Evolutionary conservation across 1,140 invertebrate genomes (phyloP), one percentile per base, ranked within the genome.

Genomic region (Parapsyche elsis): DNA sequence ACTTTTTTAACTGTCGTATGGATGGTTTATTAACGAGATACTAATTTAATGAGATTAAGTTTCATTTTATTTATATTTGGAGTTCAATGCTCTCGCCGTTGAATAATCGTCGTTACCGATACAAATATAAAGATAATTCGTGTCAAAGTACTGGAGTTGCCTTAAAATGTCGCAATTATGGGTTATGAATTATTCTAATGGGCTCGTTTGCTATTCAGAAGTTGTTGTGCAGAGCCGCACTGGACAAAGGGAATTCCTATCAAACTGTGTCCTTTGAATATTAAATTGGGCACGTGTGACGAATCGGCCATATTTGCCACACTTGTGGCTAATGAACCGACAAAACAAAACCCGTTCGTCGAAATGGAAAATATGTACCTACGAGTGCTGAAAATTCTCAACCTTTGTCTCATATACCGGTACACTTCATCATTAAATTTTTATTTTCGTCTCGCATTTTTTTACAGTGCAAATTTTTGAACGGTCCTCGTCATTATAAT

Each of bases 191-290:
- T 30, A 59, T 59, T 57, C 16, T 57, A 75, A 75, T 57, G 21
- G 16, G 2, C 26, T 38, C 21, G 19, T 44, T 77, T 21, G 38
- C 7, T 64, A 77, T 77, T 77, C 75, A 77, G 9, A 38, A 14
- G 26, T 21, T 30, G 75, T 77, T 49, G 23, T n/a, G 14, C 21
- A 38, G 23, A 21, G n/a, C 38, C 45, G 73, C 4, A 2, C 4
- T n/a, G 57, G 59, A 77, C 75, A 77, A 77, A 77, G 75, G 44
- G 75, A 77, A 77, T 77, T 77, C 75, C 75, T 38, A 26, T 67
- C 30, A 26, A 61, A 64, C 9, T 7, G n/a, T 44, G 9, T 64
- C 21, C 75, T 64, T 44, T 77, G 75, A 59, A 77, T 77, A 77
- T 77, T 77, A 64, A 77, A 57, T 64, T 44, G 12, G 26, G 16